Conservation (phyloP, 2,888 invertebrate genomes). For the Trissolcus brochymenae region DNA sequence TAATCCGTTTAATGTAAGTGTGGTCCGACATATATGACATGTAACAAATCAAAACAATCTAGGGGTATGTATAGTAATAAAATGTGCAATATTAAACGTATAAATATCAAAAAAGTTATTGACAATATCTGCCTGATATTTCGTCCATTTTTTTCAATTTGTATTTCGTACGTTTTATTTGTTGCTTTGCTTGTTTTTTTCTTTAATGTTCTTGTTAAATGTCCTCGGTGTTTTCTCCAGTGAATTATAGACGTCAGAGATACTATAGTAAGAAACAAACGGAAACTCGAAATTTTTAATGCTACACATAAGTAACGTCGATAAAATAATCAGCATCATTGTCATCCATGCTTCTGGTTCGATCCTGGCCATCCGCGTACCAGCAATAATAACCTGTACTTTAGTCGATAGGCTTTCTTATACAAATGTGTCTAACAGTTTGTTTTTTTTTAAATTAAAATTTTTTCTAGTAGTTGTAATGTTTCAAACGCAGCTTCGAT, state of each 20-base stretch:
- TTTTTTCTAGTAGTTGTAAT: slow-evolving; percentile 16
- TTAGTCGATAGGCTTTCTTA: too few species aligned
- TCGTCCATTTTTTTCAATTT: not conserved
- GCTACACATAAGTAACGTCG: slow-evolving; percentile 3
- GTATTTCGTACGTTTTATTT: not conserved
- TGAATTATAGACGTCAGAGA: slow-evolving; percentile 47
- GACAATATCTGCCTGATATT: slow-evolving; percentile 26
- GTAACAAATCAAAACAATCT: slow-evolving; percentile 41
- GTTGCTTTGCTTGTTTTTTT: not conserved
- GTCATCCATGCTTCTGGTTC: too few species aligned
- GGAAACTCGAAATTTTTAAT: slow-evolving; percentile 16
- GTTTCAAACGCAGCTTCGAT: slow-evolving; percentile 36
- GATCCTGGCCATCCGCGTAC: too few species aligned
- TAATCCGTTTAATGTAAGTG: slow-evolving; percentile 17
- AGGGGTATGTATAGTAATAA: slow-evolving; percentile 29
- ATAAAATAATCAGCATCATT: slow-evolving; percentile 2
- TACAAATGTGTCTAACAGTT: too few species aligned
- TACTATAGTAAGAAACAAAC: slow-evolving; percentile 7
- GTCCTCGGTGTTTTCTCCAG: slow-evolving; percentile 28
- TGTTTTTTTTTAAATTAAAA: too few species aligned
- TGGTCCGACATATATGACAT: slow-evolving; percentile 13
- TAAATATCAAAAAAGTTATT: slow-evolving; percentile 37
- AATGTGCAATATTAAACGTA: slow-evolving; percentile 47
- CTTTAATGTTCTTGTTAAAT: not conserved
- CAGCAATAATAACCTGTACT: not conserved